Evolutionary conservation across 2,797 vertebrate genomes (phyloP).

Genomic region (Lepidocolaptes lacrymiger): DNA sequence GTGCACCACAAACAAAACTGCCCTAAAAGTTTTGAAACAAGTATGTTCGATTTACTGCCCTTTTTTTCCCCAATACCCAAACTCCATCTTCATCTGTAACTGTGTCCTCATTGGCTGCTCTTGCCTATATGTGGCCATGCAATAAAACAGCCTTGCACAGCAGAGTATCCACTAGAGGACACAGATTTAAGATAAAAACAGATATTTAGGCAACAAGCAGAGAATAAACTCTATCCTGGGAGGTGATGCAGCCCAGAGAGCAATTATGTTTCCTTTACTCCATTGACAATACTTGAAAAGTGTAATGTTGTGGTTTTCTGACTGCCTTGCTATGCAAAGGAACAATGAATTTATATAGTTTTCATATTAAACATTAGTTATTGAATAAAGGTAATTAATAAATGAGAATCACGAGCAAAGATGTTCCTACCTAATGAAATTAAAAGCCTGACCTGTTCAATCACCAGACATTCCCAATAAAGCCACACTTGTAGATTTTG

Average conservation of each 20-base stretch:
- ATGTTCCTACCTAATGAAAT: background rate
- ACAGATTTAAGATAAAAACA: background rate
- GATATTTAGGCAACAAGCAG: background rate
- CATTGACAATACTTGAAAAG: background rate
- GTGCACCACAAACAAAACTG: background rate
- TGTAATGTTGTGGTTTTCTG: background rate
- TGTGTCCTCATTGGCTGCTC: background rate
- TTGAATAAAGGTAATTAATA: background rate
- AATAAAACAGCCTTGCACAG: background rate
- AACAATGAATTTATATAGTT: background rate
- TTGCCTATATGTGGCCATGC: background rate
- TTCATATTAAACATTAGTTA: background rate
- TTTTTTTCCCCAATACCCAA: background rate
- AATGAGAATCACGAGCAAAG: background rate
- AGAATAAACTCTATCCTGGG: background rate
- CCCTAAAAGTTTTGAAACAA: slow-evolving; percentile 2
- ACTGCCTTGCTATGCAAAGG: background rate
- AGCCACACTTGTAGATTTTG: background rate
- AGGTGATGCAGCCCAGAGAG: background rate
- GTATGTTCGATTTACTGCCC: rapidly evolving
- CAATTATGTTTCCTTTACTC: background rate
- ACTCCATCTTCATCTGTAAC: background rate
- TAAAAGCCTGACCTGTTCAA: background rate
- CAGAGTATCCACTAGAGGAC: background rate
- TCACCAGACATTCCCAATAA: background rate